A percentile compares a stretch with the other conserved stretches of the same genome.
Evolutionary conservation across 2,113 vertebrate species (phyloP).

Genomic region (Rhipidura dahli): DNA sequence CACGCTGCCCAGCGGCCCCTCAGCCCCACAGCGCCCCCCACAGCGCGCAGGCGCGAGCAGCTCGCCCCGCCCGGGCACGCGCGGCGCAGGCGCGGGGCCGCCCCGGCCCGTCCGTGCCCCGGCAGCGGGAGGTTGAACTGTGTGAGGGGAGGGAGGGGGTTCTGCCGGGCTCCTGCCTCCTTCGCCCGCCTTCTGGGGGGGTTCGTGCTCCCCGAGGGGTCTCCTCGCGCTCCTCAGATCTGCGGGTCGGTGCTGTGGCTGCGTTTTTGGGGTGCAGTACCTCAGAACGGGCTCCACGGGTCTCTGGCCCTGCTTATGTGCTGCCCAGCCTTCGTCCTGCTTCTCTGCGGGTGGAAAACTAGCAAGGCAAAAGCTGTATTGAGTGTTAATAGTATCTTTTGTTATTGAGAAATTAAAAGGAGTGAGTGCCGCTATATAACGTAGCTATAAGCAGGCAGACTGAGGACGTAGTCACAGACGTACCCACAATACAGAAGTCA

Average conservation of each 20-base stretch:
- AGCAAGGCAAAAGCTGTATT: not conserved
- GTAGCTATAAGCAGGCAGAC: not conserved
- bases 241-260: not conserved
- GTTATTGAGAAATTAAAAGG: not conserved
- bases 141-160: accelerated
- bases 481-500: not conserved
- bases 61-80: accelerated
- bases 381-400: not conserved
- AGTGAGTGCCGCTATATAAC: accelerated
- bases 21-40: accelerated
- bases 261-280: accelerated
- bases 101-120: not conserved
- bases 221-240: accelerated
- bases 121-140: not conserved
- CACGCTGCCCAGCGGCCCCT: accelerated
- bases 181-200: accelerated
- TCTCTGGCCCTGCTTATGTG: not conserved
- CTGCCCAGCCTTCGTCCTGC: not conserved
- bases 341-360: not conserved
- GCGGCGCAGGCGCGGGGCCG: not conserved
- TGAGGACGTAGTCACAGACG: not conserved
- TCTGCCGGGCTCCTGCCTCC: accelerated
- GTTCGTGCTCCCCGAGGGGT: accelerated
- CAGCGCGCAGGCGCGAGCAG: accelerated
- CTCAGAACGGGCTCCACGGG: accelerated